These are phyloP conservation scores for Apoda limacodes DNA, from an alignment of 2,888 invertebrate species.

Conservation along the genomic window DNA sequence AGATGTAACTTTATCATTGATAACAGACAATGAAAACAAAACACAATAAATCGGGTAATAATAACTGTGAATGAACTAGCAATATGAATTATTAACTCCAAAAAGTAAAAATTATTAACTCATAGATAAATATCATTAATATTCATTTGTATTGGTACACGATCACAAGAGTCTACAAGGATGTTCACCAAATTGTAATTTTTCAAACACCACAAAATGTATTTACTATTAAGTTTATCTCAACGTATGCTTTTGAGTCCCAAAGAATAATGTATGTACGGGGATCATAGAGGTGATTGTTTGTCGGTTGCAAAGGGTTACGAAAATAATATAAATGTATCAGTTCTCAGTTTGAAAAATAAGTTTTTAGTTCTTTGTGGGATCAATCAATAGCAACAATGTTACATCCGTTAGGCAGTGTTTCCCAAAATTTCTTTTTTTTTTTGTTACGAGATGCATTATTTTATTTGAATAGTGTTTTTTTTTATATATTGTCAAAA, in stretches of 20 bases:
- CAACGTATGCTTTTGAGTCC: conserved; percentile 26
- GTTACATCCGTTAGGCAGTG: conserved; percentile 28
- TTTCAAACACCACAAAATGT: conserved; percentile 38
- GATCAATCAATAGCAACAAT: conserved; percentile 50
- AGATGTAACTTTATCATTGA: no score
- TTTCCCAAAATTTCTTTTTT: conserved; percentile 33
- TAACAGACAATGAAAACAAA: no score
- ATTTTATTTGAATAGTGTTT: no score
- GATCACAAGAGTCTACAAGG: no score
- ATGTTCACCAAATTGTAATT: conserved; percentile 55
- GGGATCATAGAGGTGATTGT: conserved; percentile 45
- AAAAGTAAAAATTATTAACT: no score
- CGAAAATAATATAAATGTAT: conserved; percentile 64
- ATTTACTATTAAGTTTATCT: conserved; percentile 26
- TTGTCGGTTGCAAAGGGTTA: conserved; percentile 38
- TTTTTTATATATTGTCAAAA: no score
- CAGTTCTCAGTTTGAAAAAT: conserved; percentile 53
- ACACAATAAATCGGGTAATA: no score
- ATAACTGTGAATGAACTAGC: no score
- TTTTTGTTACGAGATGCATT: not conserved
- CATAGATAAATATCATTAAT: no score
- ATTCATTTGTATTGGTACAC: no score
- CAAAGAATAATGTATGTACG: conserved; percentile 26
- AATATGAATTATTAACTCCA: no score
- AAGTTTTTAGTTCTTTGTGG: conserved; percentile 60